Percentiles rank a stretch among this genome's conserved stretches.
phyloP scores from a whole-genome alignment of 1,140 invertebrate genomes.

The Cataglyphis hispanica region DNA sequence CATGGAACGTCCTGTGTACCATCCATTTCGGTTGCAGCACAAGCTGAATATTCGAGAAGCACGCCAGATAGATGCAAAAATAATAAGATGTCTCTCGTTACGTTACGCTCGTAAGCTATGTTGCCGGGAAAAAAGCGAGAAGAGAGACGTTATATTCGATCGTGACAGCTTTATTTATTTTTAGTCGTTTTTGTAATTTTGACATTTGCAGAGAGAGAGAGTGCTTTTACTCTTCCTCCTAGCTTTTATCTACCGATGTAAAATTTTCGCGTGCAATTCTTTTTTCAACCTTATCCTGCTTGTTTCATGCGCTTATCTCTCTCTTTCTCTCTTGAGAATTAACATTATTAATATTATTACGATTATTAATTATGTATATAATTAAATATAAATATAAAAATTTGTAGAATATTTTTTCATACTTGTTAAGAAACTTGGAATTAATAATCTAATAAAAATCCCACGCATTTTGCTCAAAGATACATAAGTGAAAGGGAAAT shows the following conservation, averaged over 20 bases:
- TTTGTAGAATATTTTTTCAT: background rate
- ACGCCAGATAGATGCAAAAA: constrained; percentile 21
- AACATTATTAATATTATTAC: background rate
- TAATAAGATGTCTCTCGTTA: constrained; percentile 47
- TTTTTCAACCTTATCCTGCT: background rate
- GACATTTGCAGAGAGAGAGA: constrained; percentile 9
- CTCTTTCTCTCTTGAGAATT: background rate
- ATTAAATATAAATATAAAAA: background rate
- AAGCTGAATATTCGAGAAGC: constrained; percentile 27
- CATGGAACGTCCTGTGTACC: constrained; percentile 1
- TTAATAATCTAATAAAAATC: background rate
- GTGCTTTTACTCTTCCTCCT: background rate
- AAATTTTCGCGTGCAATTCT: background rate
- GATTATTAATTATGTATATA: background rate
- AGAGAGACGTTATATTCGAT: background rate
- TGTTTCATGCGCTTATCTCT: no score
- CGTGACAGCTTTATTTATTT: constrained; percentile 12
- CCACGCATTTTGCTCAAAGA: background rate
- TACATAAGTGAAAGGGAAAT: background rate
- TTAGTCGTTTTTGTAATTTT: constrained; percentile 1
- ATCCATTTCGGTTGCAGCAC: background rate
- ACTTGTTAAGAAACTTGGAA: no score
- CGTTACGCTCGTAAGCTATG: background rate
- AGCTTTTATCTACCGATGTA: background rate
- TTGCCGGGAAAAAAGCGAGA: background rate